Conservation (phyloP, 2,113 vertebrate genomes). For the Tautogolabrus adspersus region DNA sequence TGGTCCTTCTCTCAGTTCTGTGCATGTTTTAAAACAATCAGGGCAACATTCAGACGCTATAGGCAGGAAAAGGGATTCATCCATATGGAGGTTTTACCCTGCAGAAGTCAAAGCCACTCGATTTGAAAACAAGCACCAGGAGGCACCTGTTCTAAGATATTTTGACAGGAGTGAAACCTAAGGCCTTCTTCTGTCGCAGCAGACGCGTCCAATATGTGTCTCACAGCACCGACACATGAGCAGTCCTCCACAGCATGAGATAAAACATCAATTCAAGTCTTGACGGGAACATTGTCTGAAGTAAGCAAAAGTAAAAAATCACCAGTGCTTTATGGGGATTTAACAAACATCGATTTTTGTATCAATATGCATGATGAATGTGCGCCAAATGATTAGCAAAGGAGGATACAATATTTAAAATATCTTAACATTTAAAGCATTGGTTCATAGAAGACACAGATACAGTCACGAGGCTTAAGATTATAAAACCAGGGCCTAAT, state of each 20-base stretch:
- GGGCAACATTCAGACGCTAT: not conserved
- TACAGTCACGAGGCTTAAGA: too few relatives aligned
- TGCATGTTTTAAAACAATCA: not conserved
- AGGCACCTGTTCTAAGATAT: conserved; percentile 2
- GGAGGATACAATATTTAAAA: too few relatives aligned
- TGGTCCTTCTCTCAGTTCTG: not conserved
- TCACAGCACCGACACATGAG: conserved; percentile 15
- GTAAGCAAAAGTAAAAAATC: not conserved
- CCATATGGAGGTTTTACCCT: not conserved
- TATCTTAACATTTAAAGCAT: too few relatives aligned
- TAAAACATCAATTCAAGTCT: not conserved
- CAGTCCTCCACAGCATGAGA: conserved; percentile 8
- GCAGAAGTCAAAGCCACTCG: not conserved
- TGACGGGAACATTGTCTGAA: not conserved
- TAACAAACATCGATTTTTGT: too few relatives aligned
- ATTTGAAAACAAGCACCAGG: not conserved
- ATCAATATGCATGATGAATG: too few relatives aligned
- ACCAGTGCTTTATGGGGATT: not conserved
- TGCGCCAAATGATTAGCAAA: too few relatives aligned
- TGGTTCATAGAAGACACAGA: too few relatives aligned
- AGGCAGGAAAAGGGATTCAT: not conserved
- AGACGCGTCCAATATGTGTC: not conserved
- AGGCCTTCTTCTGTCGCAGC: not conserved
- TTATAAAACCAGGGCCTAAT: too few relatives aligned
- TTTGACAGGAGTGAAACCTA: conserved; percentile 4